Evolutionary conservation across 2,888 invertebrate species (phyloP).

Genomic region (Drosophila merina): DNA sequence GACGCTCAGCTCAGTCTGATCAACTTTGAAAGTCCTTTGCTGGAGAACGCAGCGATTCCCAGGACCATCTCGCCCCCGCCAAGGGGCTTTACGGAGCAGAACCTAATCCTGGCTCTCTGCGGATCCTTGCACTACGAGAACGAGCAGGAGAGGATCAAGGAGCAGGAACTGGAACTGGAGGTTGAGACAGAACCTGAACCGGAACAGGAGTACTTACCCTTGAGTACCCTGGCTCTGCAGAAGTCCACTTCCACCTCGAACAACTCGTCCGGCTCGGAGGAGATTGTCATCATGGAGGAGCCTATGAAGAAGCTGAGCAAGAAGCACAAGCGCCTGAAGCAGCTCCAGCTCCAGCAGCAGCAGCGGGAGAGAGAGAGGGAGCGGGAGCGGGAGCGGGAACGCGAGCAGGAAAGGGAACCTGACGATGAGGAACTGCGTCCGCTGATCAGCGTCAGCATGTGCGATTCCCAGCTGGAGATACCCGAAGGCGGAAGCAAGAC

Average conservation of each 20-base stretch:
- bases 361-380: constrained; percentile 36
- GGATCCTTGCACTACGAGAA: constrained; percentile 82
- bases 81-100: constrained; percentile 79
- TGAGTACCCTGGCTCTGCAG: constrained; percentile 43
- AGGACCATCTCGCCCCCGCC: constrained; percentile 69
- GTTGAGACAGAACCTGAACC: not conserved
- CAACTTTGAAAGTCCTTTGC: constrained; percentile 82
- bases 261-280: constrained; percentile 76
- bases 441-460: constrained; percentile 80
- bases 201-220: constrained; percentile 3
- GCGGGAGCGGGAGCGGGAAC: constrained; percentile 16
- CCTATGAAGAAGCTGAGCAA: constrained; percentile 73
- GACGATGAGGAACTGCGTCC: constrained; percentile 83
- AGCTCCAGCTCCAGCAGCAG: constrained; percentile 56
- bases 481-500: constrained; percentile 8
- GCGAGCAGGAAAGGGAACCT: constrained; percentile 42
- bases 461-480: constrained; percentile 67
- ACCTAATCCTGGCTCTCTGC: constrained; percentile 82
- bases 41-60: constrained; percentile 68
- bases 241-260: constrained; percentile 75
- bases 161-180: not conserved
- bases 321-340: constrained; percentile 76
- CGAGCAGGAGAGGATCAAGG: constrained; percentile 56
- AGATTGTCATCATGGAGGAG: constrained; percentile 67
- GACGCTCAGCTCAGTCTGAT: constrained; percentile 74